phyloP scores from a whole-genome alignment of 2,797 vertebrate genomes.

The Hippopotamyrus pictus region DNA sequence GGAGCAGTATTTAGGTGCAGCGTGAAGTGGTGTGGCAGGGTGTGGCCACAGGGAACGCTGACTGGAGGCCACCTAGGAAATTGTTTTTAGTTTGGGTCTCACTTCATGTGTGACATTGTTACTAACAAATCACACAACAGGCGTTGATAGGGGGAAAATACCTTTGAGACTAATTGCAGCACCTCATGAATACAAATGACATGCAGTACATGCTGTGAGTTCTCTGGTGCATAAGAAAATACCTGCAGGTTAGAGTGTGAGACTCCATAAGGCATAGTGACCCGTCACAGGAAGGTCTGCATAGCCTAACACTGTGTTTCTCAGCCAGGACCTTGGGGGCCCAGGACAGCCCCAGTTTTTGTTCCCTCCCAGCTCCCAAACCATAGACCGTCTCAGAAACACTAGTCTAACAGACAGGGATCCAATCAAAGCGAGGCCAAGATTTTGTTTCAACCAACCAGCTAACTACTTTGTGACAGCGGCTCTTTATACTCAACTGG shows the following conservation, averaged over 20 bases:
- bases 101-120: not conserved
- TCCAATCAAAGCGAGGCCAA: not conserved
- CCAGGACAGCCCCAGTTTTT: not conserved
- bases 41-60: not conserved
- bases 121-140: slow-evolving; percentile 4
- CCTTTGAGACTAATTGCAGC: not conserved
- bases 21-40: not conserved
- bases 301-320: not conserved
- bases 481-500: not conserved
- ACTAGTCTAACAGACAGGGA: not conserved
- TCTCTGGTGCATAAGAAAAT: not conserved
- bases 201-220: not conserved
- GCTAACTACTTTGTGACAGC: not conserved
- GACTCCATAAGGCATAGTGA: not conserved
- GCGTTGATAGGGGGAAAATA: not conserved
- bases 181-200: not conserved
- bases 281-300: not conserved
- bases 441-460: not conserved
- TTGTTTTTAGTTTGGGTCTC: not conserved
- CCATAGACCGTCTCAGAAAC: not conserved
- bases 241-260: too few relatives aligned
- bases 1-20: not conserved
- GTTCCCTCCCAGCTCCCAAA: not conserved
- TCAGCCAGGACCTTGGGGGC: not conserved
- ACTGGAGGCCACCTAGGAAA: not conserved